Evolutionary conservation across 2,797 vertebrate genomes (phyloP).

Genomic region (Tachyglossus aculeatus): DNA sequence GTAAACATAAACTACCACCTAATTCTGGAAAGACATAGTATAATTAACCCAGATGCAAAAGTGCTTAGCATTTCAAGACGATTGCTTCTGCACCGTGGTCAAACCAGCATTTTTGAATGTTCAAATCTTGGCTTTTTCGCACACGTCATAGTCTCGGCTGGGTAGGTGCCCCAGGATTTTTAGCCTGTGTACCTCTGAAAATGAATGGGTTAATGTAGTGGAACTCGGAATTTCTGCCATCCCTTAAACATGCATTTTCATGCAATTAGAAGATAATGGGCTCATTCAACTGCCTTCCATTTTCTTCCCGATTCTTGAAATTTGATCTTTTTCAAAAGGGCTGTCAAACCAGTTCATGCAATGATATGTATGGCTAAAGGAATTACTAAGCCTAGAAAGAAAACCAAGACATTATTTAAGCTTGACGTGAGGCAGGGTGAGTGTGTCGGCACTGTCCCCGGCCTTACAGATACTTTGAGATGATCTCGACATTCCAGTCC

Average conservation of each 20-base stretch:
- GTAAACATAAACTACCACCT: constrained; percentile 73
- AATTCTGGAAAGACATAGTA: constrained; percentile 70
- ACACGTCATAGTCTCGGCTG: constrained; percentile 60
- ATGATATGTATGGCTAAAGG: constrained; percentile 83
- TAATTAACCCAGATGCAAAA: constrained; percentile 71
- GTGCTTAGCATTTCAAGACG: constrained; percentile 69
- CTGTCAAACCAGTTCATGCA: constrained; percentile 84
- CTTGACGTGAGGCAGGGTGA: constrained; percentile 88
- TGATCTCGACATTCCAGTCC: constrained; percentile 85
- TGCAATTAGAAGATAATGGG: constrained; percentile 80
- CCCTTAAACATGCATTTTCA: constrained; percentile 88
- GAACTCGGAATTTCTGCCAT: constrained; percentile 76
- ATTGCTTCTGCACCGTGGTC: constrained; percentile 60
- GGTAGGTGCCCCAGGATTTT: constrained; percentile 63
- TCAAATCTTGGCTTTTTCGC: constrained; percentile 53
- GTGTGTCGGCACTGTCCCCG: constrained; percentile 82
- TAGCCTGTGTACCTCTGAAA: constrained; percentile 67
- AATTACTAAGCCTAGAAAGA: constrained; percentile 78
- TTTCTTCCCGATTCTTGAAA: constrained; percentile 71
- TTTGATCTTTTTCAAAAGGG: constrained; percentile 74
- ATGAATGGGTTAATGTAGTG: constrained; percentile 63
- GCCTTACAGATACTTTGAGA: constrained; percentile 80
- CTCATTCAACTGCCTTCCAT: constrained; percentile 69
- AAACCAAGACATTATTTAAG: constrained; percentile 84
- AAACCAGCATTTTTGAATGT: constrained; percentile 63